Conservation (phyloP, 2,888 invertebrate genomes). For the Frankliniella fusca region DNA sequence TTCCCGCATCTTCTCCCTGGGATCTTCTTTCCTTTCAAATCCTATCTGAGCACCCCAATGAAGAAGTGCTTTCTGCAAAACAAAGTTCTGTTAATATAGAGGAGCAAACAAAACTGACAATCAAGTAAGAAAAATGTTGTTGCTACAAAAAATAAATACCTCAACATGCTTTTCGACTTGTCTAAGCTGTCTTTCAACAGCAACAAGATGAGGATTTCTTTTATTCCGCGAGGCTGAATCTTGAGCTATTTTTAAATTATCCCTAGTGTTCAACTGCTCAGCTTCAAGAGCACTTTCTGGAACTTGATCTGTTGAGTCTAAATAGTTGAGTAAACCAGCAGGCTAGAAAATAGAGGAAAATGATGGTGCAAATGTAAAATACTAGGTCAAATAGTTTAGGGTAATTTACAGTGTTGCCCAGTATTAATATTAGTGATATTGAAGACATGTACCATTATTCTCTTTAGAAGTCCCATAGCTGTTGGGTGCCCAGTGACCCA, state of each 20-base stretch:
- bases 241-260: slow-evolving; percentile 92
- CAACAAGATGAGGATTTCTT: slow-evolving; percentile 67
- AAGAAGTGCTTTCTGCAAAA: slow-evolving; percentile 55
- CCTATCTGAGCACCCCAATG: slow-evolving; percentile 68
- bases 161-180: slow-evolving; percentile 81
- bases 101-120: neutral
- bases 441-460: slow-evolving; percentile 71
- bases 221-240: slow-evolving; percentile 66
- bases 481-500: slow-evolving; percentile 95
- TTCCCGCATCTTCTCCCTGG: slow-evolving; percentile 57
- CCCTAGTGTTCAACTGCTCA: slow-evolving; percentile 72
- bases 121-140: slow-evolving; percentile 25
- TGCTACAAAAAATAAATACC: slow-evolving; percentile 46
- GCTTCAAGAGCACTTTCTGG: slow-evolving; percentile 68
- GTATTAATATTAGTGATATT: slow-evolving; percentile 33
- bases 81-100: neutral
- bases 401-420: neutral
- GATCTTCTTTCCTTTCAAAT: slow-evolving; percentile 53
- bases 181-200: slow-evolving; percentile 66
- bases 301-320: slow-evolving; percentile 82
- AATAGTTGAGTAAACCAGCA: slow-evolving; percentile 79
- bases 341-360: slow-evolving; percentile 61
- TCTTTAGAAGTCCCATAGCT: slow-evolving; percentile 76
- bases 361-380: neutral
- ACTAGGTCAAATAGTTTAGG: neutral